Conservation (phyloP, 2,888 invertebrate genomes). For the Linhomoeus sp. region DNA sequence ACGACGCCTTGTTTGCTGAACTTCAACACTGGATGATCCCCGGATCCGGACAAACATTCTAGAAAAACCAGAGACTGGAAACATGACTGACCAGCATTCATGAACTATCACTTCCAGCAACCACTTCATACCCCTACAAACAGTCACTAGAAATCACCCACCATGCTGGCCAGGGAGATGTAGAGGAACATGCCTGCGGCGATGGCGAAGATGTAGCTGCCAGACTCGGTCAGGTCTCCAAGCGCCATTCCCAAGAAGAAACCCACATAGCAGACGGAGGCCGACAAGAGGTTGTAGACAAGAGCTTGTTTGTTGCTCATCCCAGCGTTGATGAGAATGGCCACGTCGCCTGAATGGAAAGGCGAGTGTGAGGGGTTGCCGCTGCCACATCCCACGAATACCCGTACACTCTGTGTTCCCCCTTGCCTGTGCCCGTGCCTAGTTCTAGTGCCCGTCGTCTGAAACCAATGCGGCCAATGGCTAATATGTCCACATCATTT, state of each 20-base stretch:
- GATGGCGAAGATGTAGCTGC: constrained; percentile 38
- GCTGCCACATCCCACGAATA: too few relatives aligned
- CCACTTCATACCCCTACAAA: too few relatives aligned
- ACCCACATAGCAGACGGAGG: constrained; percentile 39
- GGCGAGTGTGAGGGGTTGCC: too few relatives aligned
- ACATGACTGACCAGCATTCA: not conserved
- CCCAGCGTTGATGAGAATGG: constrained; percentile 42
- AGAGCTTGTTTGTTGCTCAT: constrained; percentile 35
- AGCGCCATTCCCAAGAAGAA: constrained; percentile 37
- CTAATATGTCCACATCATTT: too few relatives aligned
- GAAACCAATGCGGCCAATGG: too few relatives aligned
- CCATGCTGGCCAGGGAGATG: constrained; percentile 42
- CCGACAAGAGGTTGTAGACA: constrained; percentile 40
- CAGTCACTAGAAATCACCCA: too few relatives aligned
- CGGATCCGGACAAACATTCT: not conserved
- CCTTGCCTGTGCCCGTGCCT: too few relatives aligned
- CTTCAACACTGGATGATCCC: too few relatives aligned
- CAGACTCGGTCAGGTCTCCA: constrained; percentile 31
- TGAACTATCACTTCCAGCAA: not conserved
- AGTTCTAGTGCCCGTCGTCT: too few relatives aligned
- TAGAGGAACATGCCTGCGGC: constrained; percentile 44
- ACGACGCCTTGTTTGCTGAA: too few relatives aligned
- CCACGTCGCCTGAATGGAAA: constrained; percentile 43
- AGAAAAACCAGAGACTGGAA: not conserved
- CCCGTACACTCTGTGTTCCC: too few relatives aligned